phyloP scores from a whole-genome alignment of 2,888 invertebrate species.

The Cacoxenus indagator region DNA sequence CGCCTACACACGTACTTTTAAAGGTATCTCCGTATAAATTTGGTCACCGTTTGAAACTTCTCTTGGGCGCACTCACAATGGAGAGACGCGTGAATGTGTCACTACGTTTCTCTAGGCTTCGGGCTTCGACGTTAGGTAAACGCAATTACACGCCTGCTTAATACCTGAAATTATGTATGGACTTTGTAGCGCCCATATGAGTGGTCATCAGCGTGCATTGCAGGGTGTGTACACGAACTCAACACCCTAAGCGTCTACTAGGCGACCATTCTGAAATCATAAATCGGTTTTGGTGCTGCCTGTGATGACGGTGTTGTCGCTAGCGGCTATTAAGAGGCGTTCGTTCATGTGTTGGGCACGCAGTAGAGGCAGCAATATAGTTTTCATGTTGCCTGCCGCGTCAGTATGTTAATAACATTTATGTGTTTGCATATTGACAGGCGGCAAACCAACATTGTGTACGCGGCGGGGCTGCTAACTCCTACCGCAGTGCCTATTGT shows the following conservation, averaged over 20 bases:
- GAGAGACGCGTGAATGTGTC: not conserved
- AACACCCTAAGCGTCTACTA: not conserved
- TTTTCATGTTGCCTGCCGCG: conserved; percentile 18
- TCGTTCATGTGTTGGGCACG: too few species aligned
- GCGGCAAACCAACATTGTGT: conserved; percentile 18
- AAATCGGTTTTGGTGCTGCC: conserved; percentile 52
- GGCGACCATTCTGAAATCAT: conserved; percentile 32
- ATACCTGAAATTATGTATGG: conserved; percentile 55
- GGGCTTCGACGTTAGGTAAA: conserved; percentile 3
- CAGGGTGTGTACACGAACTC: conserved; percentile 23
- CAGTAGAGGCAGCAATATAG: not conserved
- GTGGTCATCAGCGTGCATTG: conserved; percentile 29
- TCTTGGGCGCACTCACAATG: too few species aligned
- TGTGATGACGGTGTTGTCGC: not conserved
- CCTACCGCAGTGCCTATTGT: not conserved
- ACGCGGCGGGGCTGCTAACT: too few species aligned
- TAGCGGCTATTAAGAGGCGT: not conserved
- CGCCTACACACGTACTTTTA: too few species aligned
- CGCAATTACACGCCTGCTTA: conserved; percentile 5
- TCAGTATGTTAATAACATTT: conserved; percentile 56
- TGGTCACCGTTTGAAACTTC: too few species aligned
- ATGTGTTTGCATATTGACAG: conserved; percentile 61
- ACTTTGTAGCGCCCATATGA: conserved; percentile 33
- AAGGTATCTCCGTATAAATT: too few species aligned
- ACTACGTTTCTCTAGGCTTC: too few species aligned